phyloP scores from a whole-genome alignment of 2,888 invertebrate genomes.

The Xestia rhomboidea region DNA sequence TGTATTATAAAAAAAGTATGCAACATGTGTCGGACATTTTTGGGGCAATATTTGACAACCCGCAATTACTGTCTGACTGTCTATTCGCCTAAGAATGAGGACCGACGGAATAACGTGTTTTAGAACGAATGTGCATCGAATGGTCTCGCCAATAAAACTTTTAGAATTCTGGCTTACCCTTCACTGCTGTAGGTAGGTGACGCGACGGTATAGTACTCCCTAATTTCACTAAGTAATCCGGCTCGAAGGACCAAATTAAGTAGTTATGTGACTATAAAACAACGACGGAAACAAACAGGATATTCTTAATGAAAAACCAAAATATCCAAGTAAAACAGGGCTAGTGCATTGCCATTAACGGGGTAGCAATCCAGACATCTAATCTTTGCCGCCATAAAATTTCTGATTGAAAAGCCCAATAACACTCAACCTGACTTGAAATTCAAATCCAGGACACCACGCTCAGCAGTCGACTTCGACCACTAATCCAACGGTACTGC shows the following conservation, averaged over 20 bases:
- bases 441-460: not conserved
- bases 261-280: not conserved
- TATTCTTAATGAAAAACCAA: not conserved
- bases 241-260: conserved; percentile 11
- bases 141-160: not conserved
- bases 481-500: not conserved
- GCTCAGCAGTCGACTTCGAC: not conserved
- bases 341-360: not conserved
- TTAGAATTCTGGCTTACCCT: not conserved
- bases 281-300: not conserved
- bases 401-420: not conserved
- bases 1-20: not conserved
- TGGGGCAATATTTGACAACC: conserved; percentile 20
- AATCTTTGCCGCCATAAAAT: too few relatives aligned
- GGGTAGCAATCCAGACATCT: not conserved
- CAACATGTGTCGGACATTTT: conserved; percentile 14
- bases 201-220: not conserved
- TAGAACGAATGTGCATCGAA: conserved; percentile 3
- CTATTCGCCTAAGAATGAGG: not conserved
- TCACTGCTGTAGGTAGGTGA: not conserved
- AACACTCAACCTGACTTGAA: not conserved
- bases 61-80: conserved; percentile 24
- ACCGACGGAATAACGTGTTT: conserved; percentile 22
- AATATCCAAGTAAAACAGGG: not conserved
- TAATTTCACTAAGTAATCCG: not conserved